Base-by-base conservation (phyloP, 2,113 vertebrate species). In the Peucedramus taeniatus region DNA sequence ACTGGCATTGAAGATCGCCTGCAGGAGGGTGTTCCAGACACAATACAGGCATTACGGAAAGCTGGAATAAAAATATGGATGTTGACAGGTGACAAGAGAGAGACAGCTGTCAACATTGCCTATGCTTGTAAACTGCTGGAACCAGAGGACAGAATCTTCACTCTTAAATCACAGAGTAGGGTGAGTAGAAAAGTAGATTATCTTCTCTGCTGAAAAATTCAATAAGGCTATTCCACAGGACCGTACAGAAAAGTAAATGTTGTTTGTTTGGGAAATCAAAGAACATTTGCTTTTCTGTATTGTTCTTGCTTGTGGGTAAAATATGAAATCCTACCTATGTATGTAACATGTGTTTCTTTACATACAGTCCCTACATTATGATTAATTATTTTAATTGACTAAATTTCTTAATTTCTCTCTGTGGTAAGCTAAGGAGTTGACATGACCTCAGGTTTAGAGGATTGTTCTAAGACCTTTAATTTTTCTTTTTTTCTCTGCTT, bases 51-150 rank as follows among this genome's bases (percentile, higher is more conserved):
- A 19, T 98, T 99, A 42, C 98, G 99, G 85, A 98, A 88, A 92
- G 99, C 99, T 0, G 98, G 98, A 26, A 98, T 99, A 92, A 99
- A 98, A 94, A 98, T 99, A 57, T 99, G 99, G 99, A 99, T 99
- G 97, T 98, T 99, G 69, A 99, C 99, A 1, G 99, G 99, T 70
- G 99, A 99, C 97, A 99, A 99, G 93, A 98, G 98, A 86, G 99
- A 99, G 97, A 99, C 99, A 0, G 99, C 99, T 75, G 88, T 99
- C 96, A 99, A 99, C 92, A 98, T 99, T 11, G 99, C 99, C 9
- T 98, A 98, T 70, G 98, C 99, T 15, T 99, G 99, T 95, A 99
- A 97, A 84, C 98, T 99, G 3, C 97, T 99, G 24, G 94, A 98
- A 40, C 93, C 97, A 2, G 93, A 91, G 6, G 99, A 99, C 94